A percentile compares a stretch with the other conserved stretches of the same genome.
Evolutionary conservation across 2,113 vertebrate species (phyloP).

Genomic region (Aptenodytes forsteri): DNA sequence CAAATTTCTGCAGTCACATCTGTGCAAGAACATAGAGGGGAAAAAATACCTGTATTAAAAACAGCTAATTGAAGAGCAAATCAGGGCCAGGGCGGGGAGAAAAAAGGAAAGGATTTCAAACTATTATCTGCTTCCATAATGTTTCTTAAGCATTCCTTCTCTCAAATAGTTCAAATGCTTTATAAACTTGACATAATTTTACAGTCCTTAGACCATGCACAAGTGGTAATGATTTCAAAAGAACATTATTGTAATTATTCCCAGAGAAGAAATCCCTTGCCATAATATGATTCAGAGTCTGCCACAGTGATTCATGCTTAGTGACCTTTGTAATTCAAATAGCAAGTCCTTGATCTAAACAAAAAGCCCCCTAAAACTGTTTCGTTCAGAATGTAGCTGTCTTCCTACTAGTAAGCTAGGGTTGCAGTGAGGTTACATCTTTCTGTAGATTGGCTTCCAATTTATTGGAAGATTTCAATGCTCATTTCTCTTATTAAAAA

Average conservation of each 20-base stretch:
- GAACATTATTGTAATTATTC: neutral
- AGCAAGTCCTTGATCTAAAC: neutral
- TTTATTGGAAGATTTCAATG: neutral
- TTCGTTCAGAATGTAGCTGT: neutral
- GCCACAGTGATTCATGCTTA: neutral
- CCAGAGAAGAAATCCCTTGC: neutral
- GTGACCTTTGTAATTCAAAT: neutral
- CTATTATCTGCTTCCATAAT: neutral
- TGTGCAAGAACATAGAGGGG: neutral
- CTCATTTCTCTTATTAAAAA: neutral
- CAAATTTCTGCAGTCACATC: neutral
- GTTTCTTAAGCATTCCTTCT: neutral
- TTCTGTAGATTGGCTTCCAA: neutral
- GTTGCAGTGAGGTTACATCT: neutral
- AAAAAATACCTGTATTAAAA: neutral
- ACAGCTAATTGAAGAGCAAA: neutral
- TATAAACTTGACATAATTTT: neutral
- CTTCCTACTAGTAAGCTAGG: neutral
- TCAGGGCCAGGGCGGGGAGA: fast-evolving
- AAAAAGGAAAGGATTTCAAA: neutral
- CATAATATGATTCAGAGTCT: neutral
- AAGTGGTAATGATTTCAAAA: neutral
- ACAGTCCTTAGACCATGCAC: neutral
- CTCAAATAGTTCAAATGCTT: neutral
- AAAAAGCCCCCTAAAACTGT: neutral